These are phyloP conservation scores for Dasypus novemcinctus DNA, from an alignment of 2,113 vertebrate species.

Conservation along the genomic window DNA sequence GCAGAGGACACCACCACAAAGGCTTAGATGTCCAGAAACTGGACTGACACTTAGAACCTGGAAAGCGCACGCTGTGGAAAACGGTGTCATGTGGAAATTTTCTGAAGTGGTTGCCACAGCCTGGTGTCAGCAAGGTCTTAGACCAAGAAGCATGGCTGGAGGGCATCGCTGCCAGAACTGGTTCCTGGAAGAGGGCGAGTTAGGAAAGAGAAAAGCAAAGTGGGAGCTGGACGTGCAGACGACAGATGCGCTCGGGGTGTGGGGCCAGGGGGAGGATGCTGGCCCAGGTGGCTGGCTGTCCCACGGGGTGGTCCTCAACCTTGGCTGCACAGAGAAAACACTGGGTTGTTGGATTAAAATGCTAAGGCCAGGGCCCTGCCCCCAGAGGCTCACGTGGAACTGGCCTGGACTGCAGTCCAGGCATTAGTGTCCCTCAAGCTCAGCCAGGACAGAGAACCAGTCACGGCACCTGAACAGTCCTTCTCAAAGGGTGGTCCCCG, in stretches of 20 bases:
- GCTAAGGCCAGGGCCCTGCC: neutral
- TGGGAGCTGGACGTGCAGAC: neutral
- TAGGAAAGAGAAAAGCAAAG: neutral
- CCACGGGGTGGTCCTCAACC: rapidly evolving
- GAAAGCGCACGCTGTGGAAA: rapidly evolving
- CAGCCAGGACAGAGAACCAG: neutral
- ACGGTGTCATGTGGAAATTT: rapidly evolving
- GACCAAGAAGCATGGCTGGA: neutral
- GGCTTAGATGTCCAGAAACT: neutral
- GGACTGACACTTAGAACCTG: neutral
- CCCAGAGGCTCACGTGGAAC: neutral
- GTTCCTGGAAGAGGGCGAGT: neutral
- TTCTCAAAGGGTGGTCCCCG: neutral
- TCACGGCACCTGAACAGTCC: rapidly evolving
- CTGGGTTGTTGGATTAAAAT: neutral
- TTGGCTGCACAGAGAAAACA: neutral
- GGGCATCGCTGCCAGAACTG: neutral
- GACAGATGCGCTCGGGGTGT: too few species aligned
- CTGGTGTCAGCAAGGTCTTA: neutral
- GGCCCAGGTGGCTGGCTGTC: neutral
- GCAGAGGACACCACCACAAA: neutral
- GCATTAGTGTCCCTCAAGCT: neutral
- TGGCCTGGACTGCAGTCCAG: too few species aligned
- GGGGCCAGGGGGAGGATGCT: neutral
- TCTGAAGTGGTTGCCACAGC: neutral